Evolutionary conservation across 2,888 invertebrate genomes (phyloP), one percentile per base, ranked within the genome.

Genomic region (Trissolcus brochymenae): DNA sequence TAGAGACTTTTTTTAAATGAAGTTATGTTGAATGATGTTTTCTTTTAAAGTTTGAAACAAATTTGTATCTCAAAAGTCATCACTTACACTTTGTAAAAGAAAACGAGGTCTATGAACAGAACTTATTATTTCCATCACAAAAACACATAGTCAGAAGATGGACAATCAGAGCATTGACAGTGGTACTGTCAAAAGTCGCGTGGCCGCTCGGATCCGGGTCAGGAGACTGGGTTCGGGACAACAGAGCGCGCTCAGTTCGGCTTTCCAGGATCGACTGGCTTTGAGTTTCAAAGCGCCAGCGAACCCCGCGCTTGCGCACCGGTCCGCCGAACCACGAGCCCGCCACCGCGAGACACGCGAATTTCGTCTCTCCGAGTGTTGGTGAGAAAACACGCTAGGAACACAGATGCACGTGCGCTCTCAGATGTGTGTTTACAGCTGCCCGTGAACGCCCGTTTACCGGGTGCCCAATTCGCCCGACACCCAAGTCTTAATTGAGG

Each of bases 241-340:
- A 50, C 29, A 41, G 40, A 62, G 49, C 67, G 40, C 62, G 67
- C 21, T 56, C 68, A n/a, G 46, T 68, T 59, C 75, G 68, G 59
- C 62, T 57, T 43, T 68, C 75, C 75, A 75, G 75, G 59, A 75
- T 75, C 67, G 75, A 75, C 75, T 75, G 75, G 55, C 75, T 68
- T 68, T 68, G 66, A 67, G 67, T 62, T 75, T 67, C 68, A 62
- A 49, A 65, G 68, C 68, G 70, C 65, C 35, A 65, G 64, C 74
- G 59, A 60, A 70, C 59, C 75, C 64, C 75, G 70, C 75, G 75
- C 75, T 25, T 70, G 75, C 75, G 75, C 70, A 64, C 25, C 59
- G 41, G 49, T 9, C 13, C 13, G n/a, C 43, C 43, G n/a, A 43
- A 14, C 46, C 46, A 46, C 46, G 17, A 64, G 68, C 75, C 75